Base-by-base conservation (phyloP, 2,888 invertebrate genomes). In the Rutpela maculata region DNA sequence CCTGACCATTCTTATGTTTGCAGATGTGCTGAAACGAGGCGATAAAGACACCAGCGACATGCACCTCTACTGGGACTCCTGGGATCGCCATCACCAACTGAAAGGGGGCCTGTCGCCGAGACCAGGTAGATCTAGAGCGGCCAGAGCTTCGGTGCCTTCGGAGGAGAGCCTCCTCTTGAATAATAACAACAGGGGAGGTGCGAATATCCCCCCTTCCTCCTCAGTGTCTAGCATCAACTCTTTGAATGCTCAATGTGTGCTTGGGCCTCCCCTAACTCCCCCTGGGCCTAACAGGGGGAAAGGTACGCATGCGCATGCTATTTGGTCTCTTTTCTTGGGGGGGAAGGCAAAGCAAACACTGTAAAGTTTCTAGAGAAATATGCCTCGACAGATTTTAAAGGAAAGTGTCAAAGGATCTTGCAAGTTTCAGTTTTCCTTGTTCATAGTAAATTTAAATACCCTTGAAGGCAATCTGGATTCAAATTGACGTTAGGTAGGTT, bases 61-160 rank as follows among this genome's bases (percentile, higher is more conserved):
- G 87, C 93, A 94, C 81, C 91, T 98, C 84, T 97, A 96, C 90
- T 98, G 98, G 98, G 98, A 98, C 90, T 97, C 97, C 9, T 98
- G 97, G 97, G 97, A 97, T 89, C 91, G 95, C 69, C 94, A 93
- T 87, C 92, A 90, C 84, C 88, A 89, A 83, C 84, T 85, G 18
- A 84, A 88, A 80, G 89, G 89, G 82, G 89, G 90, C 80, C 88
- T 92, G 84, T 91, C 92, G 81, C 92, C 92, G 31, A 89, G 92
- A 82, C 89, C 89, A 80, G 91, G 85, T 15, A 82, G 89, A 55
- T 91, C 91, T 10, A 89, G 92, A 77, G 89, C 89, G 4, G 90
- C 91, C 11, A 89, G 93, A 79, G 91, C 91, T 78, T 92, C 92
- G 35, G 92, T 93, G 77, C 93, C 93, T 56, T 92, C 92, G 0